Evolutionary conservation across 2,888 invertebrate genomes (phyloP).

Genomic region (Drosophila parthenogenetica): DNA sequence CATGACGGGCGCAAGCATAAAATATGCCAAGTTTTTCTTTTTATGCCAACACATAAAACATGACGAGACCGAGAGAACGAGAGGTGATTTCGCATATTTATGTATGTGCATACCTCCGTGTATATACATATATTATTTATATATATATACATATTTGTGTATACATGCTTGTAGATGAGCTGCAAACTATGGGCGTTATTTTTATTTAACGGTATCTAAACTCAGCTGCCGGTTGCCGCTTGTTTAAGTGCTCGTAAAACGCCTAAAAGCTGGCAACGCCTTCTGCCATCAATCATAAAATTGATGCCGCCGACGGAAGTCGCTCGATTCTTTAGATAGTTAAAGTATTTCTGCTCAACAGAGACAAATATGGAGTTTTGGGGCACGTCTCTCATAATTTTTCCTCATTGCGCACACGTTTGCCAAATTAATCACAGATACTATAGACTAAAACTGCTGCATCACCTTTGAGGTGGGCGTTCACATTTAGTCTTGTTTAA

Average conservation of each 20-base stretch:
- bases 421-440: slow-evolving; percentile 67
- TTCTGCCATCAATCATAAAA: slow-evolving; percentile 67
- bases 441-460: slow-evolving; percentile 25
- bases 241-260: slow-evolving; percentile 67
- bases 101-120: slow-evolving; percentile 9
- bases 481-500: slow-evolving; percentile 21
- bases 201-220: slow-evolving; percentile 69
- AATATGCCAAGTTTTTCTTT: slow-evolving; percentile 68
- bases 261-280: slow-evolving; percentile 64
- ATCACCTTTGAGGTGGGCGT: slow-evolving; percentile 45
- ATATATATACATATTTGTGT: neutral
- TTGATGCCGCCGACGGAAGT: neutral
- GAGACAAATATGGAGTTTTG: slow-evolving; percentile 63
- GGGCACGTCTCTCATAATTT: slow-evolving; percentile 28
- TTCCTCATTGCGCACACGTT: slow-evolving; percentile 64
- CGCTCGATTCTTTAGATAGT: slow-evolving; percentile 13
- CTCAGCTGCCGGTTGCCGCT: slow-evolving; percentile 43
- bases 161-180: slow-evolving; percentile 34
- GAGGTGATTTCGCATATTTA: slow-evolving; percentile 34
- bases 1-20: slow-evolving; percentile 65
- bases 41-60: slow-evolving; percentile 67
- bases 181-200: slow-evolving; percentile 64
- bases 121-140: neutral
- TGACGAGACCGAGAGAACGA: slow-evolving; percentile 6
- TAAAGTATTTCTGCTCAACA: slow-evolving; percentile 48